Base-by-base conservation (phyloP, 2,888 invertebrate genomes). In the Oeneis ivallda region DNA sequence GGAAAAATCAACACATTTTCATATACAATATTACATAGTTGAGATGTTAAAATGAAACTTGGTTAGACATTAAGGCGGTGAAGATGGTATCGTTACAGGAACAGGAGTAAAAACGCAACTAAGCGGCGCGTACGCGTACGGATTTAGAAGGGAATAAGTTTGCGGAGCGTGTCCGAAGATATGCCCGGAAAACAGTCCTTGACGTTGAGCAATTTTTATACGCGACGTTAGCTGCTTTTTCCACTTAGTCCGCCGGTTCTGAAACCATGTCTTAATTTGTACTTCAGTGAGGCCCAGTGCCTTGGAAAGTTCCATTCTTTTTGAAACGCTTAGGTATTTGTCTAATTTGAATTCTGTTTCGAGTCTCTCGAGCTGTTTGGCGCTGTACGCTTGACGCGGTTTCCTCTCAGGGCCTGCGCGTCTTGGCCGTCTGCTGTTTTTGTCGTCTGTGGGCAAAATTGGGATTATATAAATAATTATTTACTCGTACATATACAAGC, bases 211-310 rank as follows among this genome's bases (percentile, higher is more conserved):
- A 83, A 98, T 96, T 84, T 98, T 97, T 70, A 98, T 86, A 3
- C 97, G 92, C 0, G 97, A 96, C 0, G 98, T 98, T 76, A 99
- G 88, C 80, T 99, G 98, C 78, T 99, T 99, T 89, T 99, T 98
- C 98, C 98, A 98, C 83, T 99, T 98, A 0, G 98, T 99, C 69
- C 98, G 93, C 66, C 98, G 93, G 82, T 98, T 98, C 86, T 98
- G 98, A 82, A 98, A 98, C 98, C 98, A 98, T 0, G 98, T 98
- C 84, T 98, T 98, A 73, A 98, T 98, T 89, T 98, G 98, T 0
- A 98, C 98, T 88, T 98, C 98, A 0, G 98, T 98, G 53, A 98
- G 92, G 72, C 95, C 96, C 41, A 99, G 86, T 0, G 95, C 95
- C 83, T 97, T 97, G 0, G 98, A 98, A 5, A 99, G 92, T 76